Evolutionary conservation across 2,797 vertebrate species (phyloP).

Genomic region (Craterocephalus amniculus): DNA sequence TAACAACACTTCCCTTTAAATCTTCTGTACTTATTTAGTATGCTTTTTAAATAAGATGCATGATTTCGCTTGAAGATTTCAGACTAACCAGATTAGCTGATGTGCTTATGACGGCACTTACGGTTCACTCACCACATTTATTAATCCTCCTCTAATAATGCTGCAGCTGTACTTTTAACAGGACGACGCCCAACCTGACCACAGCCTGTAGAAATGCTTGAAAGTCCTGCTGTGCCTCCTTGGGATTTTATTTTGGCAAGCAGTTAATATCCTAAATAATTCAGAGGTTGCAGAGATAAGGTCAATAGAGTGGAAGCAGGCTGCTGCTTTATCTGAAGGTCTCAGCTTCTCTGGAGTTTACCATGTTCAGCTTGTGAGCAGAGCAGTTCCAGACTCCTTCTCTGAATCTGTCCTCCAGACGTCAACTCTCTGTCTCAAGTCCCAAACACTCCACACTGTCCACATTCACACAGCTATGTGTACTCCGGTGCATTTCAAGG

Average conservation of each 20-base stretch:
- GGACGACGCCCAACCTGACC: neutral
- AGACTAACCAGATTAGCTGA: neutral
- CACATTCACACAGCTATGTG: neutral
- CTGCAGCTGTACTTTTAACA: neutral
- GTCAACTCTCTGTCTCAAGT: neutral
- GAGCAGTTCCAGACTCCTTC: constrained; percentile 16
- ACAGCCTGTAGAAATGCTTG: constrained; percentile 4
- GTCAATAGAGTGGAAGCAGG: constrained; percentile 40
- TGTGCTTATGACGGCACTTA: neutral
- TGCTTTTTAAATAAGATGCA: too few relatives aligned
- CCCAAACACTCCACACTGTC: neutral
- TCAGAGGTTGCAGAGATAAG: constrained; percentile 43
- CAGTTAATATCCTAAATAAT: constrained; percentile 51
- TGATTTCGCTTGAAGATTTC: neutral
- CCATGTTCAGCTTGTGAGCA: constrained; percentile 4
- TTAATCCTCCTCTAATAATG: neutral
- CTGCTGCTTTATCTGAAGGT: constrained; percentile 33
- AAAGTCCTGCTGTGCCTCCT: constrained; percentile 10
- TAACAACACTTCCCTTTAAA: too few relatives aligned
- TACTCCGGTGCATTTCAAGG: neutral
- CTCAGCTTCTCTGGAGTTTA: constrained; percentile 31
- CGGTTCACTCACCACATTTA: neutral
- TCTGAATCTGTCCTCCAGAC: constrained; percentile 1
- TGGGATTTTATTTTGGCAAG: constrained; percentile 18
- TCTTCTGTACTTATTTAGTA: too few relatives aligned